Evolutionary conservation across 2,888 invertebrate species (phyloP), one percentile per base, ranked within the genome.

Genomic region (Leptothorax acervorum): DNA sequence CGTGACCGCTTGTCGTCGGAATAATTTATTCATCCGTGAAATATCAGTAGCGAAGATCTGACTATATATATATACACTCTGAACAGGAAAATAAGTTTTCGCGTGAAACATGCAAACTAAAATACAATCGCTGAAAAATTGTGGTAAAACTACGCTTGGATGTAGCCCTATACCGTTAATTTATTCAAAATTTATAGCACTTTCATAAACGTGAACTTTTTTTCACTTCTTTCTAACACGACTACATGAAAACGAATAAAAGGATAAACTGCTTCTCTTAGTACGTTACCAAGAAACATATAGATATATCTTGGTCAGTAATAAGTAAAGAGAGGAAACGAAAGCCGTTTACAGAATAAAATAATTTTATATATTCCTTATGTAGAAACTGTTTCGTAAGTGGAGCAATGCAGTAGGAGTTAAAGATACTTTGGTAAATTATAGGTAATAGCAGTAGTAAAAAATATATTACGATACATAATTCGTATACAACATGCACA

Each of bases 1-100:
- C 63, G 48, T 83, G 83, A 83, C 82, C 78, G 63, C 83, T 60
- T 78, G 55, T 51, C 55, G 68, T 51, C 75, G 28, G 48, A 55
- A 57, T 66, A 71, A 71, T 55, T 70, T 57, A 66, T 31, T 51
- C n/a, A 18, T 48, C 8, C 48, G 63, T 63, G 57, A 87, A 73
- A 78, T 82, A 84, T 85, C 82, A 45, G 48, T 42, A 75, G 12
- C 48, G 8, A 35, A 53, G 39, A 55, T 65, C 60, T 51, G 31
- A 51, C 35, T 8, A 9, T 1, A 8, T 1, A 42, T 9, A 6
- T 6, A 42, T 82, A 60, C 53, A 86, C 66, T 88, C 79, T 57
- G 60, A 68, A 79, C 31, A 23, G 23, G 28, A 57, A 23, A 39
- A 53, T 53, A 51, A n/a, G 3, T 65, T 55, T 70, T 60, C 68